phyloP scores from a whole-genome alignment of 2,888 invertebrate species.

The Meteorus colon region DNA sequence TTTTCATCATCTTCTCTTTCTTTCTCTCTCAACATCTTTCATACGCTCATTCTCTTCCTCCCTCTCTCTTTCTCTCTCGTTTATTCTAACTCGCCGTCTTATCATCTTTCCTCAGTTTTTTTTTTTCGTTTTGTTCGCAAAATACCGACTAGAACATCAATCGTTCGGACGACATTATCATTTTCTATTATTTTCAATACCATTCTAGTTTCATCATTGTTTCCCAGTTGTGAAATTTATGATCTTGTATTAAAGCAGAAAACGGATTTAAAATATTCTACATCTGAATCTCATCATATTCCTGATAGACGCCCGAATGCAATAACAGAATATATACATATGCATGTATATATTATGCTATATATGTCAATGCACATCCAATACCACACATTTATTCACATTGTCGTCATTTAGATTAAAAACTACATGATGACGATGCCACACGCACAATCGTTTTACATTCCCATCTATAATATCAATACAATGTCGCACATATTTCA shows the following conservation, averaged over 20 bases:
- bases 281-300: background rate
- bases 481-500: conserved; percentile 66
- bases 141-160: background rate
- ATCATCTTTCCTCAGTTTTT: background rate
- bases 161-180: background rate
- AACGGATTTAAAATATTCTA: conserved; percentile 44
- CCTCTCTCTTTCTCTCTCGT: too few relatives aligned
- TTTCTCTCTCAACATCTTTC: too few relatives aligned
- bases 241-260: conserved; percentile 35
- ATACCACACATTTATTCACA: background rate
- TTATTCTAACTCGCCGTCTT: background rate
- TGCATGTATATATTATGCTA: too few relatives aligned
- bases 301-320: background rate
- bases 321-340: background rate
- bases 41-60: too few relatives aligned
- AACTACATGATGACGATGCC: conserved; percentile 42
- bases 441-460: conserved; percentile 52
- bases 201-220: too few relatives aligned
- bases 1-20: conserved; percentile 7
- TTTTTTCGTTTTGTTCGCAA: background rate
- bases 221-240: conserved; percentile 2
- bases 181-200: background rate
- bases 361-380: background rate
- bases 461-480: conserved; percentile 65
- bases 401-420: background rate